phyloP scores from a whole-genome alignment of 2,113 vertebrate species.

The Thamnophis sirtalis region DNA sequence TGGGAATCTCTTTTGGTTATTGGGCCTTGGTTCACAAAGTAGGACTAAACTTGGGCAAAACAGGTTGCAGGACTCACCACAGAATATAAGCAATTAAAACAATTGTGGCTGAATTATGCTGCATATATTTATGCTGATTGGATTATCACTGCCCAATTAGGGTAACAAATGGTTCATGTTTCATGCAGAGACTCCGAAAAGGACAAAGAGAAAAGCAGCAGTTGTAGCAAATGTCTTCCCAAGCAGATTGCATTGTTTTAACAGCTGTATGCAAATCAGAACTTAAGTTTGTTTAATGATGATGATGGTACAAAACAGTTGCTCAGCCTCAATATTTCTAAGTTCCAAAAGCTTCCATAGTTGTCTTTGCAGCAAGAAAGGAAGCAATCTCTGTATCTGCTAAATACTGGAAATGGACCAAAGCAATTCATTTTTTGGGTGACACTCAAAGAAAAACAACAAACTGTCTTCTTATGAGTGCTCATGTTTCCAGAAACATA shows the following conservation, averaged over 20 bases:
- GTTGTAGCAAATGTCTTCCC: background rate
- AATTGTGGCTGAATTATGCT: background rate
- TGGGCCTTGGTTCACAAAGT: background rate
- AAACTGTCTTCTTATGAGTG: background rate
- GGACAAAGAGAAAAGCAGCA: slow-evolving; percentile 1
- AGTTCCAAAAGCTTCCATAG: background rate
- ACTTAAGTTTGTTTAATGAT: background rate
- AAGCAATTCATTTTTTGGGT: background rate
- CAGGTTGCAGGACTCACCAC: background rate
- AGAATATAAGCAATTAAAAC: background rate
- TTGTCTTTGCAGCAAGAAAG: background rate
- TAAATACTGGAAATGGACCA: background rate
- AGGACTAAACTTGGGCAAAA: background rate
- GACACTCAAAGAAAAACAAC: background rate
- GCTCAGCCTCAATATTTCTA: background rate
- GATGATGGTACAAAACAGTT: background rate
- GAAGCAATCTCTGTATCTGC: background rate
- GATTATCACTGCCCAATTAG: background rate
- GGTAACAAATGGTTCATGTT: background rate
- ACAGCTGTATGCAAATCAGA: slow-evolving; percentile 15
- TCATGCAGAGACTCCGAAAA: background rate
- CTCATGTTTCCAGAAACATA: background rate
- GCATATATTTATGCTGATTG: background rate
- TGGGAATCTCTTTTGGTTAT: background rate
- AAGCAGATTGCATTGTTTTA: background rate